Evolutionary conservation across 2,888 invertebrate genomes (phyloP).

Genomic region (Bursaphelenchus okinawaensis): DNA sequence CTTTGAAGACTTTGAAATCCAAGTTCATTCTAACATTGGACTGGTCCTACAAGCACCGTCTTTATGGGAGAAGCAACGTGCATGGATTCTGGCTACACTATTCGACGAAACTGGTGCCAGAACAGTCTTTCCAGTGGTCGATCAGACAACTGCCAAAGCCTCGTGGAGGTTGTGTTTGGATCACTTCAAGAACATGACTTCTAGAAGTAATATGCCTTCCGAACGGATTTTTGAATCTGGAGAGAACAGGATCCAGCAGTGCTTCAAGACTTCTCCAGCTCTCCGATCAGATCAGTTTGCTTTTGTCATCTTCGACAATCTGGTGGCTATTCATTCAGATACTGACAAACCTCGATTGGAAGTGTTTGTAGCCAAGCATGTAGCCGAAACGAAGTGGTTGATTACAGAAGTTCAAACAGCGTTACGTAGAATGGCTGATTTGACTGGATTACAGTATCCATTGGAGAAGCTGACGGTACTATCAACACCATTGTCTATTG

Average conservation of each 20-base stretch:
- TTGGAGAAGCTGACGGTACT: conserved; percentile 26
- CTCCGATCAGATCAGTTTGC: conserved; percentile 24
- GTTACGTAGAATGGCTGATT: conserved; percentile 19
- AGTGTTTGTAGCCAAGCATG: conserved; percentile 33
- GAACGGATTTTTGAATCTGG: not conserved
- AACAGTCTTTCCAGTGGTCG: conserved; percentile 25
- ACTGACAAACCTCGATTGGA: conserved; percentile 17
- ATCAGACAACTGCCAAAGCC: conserved; percentile 6
- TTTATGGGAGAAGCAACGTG: conserved; percentile 26
- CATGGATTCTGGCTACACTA: conserved; percentile 27
- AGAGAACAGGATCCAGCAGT: conserved; percentile 5
- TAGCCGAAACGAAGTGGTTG: conserved; percentile 21
- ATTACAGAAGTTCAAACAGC: conserved; percentile 19
- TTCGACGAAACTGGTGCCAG: conserved; percentile 20
- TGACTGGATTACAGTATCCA: conserved; percentile 19
- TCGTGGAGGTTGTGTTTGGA: conserved; percentile 22
- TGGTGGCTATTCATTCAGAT: conserved; percentile 9
- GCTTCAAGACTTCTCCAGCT: conserved; percentile 26
- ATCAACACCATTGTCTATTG: conserved; percentile 26
- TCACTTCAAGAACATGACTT: conserved; percentile 19
- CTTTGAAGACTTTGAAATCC: conserved; percentile 22
- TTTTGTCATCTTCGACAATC: conserved; percentile 34
- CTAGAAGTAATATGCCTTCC: conserved; percentile 33
- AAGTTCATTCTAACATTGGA: conserved; percentile 22
- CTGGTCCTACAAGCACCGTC: conserved; percentile 28